These are phyloP conservation scores for Ditylenchus dipsaci DNA, from an alignment of 1,140 invertebrate species.

Conservation along the genomic window DNA sequence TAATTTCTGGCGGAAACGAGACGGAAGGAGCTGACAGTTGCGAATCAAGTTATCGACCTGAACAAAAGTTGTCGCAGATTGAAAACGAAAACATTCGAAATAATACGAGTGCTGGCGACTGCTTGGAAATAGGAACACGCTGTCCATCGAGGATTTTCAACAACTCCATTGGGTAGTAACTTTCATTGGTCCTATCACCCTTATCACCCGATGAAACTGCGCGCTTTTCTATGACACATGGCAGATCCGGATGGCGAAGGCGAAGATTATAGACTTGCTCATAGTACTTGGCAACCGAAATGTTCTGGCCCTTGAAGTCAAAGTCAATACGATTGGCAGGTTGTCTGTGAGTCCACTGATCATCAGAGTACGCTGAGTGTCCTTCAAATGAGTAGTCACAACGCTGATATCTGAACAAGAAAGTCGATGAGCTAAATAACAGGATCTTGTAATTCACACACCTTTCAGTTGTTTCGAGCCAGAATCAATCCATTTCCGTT, in stretches of 20 bases:
- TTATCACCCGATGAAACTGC: not conserved
- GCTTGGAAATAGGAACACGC: constrained; percentile 13
- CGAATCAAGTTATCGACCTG: constrained; percentile 8
- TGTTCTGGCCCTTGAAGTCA: constrained; percentile 2
- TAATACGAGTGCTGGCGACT: constrained; percentile 1
- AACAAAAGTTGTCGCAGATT: too few species aligned
- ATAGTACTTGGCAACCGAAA: constrained; percentile 12
- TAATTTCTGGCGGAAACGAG: not conserved
- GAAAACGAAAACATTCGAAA: too few species aligned
- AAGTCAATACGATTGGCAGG: not conserved
- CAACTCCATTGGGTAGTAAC: constrained; percentile 7
- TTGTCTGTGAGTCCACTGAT: constrained; percentile 12
- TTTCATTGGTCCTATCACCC: not conserved
- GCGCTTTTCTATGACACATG: constrained; percentile 15
- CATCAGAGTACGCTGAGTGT: not conserved
- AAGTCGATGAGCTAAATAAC: too few species aligned
- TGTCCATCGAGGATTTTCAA: constrained; percentile 12
- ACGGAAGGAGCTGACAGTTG: constrained; percentile 12
- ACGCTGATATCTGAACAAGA: constrained; percentile 12
- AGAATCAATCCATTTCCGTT: not conserved
- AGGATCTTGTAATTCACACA: too few species aligned
- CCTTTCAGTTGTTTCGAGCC: constrained; percentile 12
- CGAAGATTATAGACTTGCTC: constrained; percentile 6
- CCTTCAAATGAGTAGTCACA: constrained; percentile 6
- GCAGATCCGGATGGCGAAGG: constrained; percentile 2